Evolutionary conservation across 2,888 invertebrate genomes (phyloP).

Genomic region (Pristionchus fissidentatus): DNA sequence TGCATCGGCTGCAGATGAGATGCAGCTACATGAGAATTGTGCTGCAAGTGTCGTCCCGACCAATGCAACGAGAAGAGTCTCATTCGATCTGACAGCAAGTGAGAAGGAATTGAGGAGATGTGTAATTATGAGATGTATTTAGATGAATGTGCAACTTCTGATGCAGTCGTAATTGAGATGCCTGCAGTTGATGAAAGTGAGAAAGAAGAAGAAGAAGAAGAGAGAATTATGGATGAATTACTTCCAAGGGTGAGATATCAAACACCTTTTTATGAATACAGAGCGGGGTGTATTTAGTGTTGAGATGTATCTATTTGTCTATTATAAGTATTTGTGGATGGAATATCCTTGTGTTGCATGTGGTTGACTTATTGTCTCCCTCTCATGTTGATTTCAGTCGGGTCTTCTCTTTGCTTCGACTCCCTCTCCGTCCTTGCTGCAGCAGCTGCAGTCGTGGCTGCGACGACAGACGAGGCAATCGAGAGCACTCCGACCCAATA

Average conservation of each 20-base stretch:
- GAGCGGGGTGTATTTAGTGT: too few species aligned
- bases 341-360: neutral
- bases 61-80: neutral
- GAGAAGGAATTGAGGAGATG: neutral
- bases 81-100: slow-evolving; percentile 12
- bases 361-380: neutral
- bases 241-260: neutral
- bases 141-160: slow-evolving; percentile 1
- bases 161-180: slow-evolving; percentile 3
- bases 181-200: neutral
- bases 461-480: neutral
- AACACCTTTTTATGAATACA: too few species aligned
- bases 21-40: too few species aligned
- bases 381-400: slow-evolving; percentile 9
- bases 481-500: neutral
- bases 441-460: slow-evolving; percentile 27
- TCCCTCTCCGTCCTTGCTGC: slow-evolving; percentile 11
- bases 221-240: slow-evolving; percentile 16
- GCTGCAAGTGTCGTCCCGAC: neutral
- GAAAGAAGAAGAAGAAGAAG: slow-evolving; percentile 7
- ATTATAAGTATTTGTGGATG: too few species aligned
- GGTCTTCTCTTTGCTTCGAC: slow-evolving; percentile 34
- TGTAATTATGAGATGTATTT: neutral
- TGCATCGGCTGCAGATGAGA: neutral
- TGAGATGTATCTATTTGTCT: too few species aligned